Percentiles rank a stretch among this genome's conserved stretches.
These are phyloP conservation scores for Galemys pyrenaicus DNA, from an alignment of 2,113 vertebrate species.

Conservation along the genomic window DNA sequence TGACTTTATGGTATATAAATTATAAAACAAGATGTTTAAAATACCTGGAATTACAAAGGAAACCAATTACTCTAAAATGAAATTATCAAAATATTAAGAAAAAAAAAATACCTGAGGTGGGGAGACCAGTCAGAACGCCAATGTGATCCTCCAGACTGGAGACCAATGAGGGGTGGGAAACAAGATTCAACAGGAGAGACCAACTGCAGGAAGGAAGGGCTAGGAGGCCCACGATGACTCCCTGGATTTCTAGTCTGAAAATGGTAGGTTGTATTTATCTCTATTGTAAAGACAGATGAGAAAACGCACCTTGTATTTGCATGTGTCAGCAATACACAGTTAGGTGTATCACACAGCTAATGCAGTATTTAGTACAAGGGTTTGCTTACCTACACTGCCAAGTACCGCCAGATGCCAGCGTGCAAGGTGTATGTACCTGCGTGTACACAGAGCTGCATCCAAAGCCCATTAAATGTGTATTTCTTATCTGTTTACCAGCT, in stretches of 20 bases:
- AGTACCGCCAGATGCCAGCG: neutral
- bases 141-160: neutral
- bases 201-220: neutral
- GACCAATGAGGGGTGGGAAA: neutral
- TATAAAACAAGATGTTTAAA: conserved; percentile 38
- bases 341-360: neutral
- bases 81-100: conserved; percentile 13
- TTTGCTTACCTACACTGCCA: neutral
- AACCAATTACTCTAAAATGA: neutral
- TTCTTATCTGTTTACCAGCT: neutral
- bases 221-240: neutral
- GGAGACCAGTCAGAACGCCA: neutral
- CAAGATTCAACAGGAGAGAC: neutral
- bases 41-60: neutral
- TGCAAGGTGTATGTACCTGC: neutral
- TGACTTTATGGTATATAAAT: neutral
- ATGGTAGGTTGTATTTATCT: neutral
- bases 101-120: neutral
- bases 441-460: neutral
- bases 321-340: neutral
- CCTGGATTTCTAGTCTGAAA: neutral
- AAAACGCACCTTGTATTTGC: neutral
- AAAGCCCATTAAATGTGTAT: neutral
- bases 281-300: neutral
- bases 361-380: neutral